Evolutionary conservation across 2,797 vertebrate species (phyloP).

Genomic region (Momotus momota): DNA sequence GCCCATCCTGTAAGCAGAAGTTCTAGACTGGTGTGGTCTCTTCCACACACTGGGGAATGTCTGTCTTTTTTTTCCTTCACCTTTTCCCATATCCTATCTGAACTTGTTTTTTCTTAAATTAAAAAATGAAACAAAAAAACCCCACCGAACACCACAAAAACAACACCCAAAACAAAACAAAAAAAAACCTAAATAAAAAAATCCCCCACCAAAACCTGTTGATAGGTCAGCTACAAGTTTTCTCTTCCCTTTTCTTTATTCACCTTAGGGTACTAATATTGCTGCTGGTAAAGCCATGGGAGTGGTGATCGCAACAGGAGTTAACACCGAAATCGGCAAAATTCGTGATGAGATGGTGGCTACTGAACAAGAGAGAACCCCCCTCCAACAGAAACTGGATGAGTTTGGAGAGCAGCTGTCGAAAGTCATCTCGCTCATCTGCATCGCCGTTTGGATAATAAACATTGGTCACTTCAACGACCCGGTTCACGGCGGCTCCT

Average conservation of each 20-base stretch:
- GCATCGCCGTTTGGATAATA: conserved; percentile 98
- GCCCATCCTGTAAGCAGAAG: not conserved
- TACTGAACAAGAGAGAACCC: conserved; percentile 95
- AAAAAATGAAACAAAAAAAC: not conserved
- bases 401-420: conserved; percentile 98
- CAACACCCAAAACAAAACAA: not conserved
- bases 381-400: conserved; percentile 96
- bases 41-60: not conserved
- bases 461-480: conserved; percentile 99
- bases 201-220: not conserved
- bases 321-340: conserved; percentile 97
- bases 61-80: not conserved
- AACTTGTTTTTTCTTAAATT: too few relatives aligned
- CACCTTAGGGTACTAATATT: conserved; percentile 92
- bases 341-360: conserved; percentile 98
- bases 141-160: not conserved
- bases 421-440: conserved; percentile 97
- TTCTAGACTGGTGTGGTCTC: not conserved
- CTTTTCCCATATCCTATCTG: too few relatives aligned
- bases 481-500: conserved; percentile 96
- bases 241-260: not conserved
- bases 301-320: conserved; percentile 92
- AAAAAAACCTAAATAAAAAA: not conserved
- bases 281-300: conserved; percentile 95
- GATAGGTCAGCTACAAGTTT: not conserved